These are phyloP conservation scores for Caradrina kadenii DNA, from an alignment of 2,888 invertebrate genomes.

Conservation along the genomic window DNA sequence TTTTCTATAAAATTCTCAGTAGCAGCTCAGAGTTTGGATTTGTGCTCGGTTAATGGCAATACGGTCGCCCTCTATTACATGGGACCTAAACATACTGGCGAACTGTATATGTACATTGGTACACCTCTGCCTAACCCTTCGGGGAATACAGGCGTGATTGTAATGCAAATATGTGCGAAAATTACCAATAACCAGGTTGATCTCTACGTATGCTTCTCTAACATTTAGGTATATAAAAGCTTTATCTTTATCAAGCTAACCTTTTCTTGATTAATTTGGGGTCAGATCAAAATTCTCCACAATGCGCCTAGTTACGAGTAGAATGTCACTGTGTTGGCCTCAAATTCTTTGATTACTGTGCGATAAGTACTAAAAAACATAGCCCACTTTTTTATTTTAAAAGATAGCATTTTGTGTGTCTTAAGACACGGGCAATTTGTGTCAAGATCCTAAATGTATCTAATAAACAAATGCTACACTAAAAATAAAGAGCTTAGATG, in stretches of 20 bases:
- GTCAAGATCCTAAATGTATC: not conserved
- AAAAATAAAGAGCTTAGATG: not conserved
- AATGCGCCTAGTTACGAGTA: not conserved
- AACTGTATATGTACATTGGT: too few relatives aligned
- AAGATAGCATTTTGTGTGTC: conserved; percentile 25
- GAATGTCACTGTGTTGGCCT: conserved; percentile 1
- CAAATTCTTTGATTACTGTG: not conserved
- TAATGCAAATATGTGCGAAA: too few relatives aligned
- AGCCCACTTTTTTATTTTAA: conserved; percentile 16
- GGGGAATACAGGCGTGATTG: too few relatives aligned
- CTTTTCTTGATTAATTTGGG: conserved; percentile 19
- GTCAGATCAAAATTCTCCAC: conserved; percentile 11
- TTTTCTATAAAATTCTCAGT: too few relatives aligned
- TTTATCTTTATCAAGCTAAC: not conserved
- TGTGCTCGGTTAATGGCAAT: too few relatives aligned
- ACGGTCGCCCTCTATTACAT: too few relatives aligned
- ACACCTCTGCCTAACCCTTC: too few relatives aligned
- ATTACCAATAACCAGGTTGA: conserved; percentile 8
- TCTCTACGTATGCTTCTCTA: not conserved
- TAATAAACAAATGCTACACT: not conserved
- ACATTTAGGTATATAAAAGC: not conserved
- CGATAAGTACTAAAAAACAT: not conserved
- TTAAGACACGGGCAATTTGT: not conserved
- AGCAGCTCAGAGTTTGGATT: too few relatives aligned
- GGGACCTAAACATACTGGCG: too few relatives aligned